These are phyloP conservation scores for Probaryconus sp. DNA, from an alignment of 1,140 invertebrate species.

Conservation along the genomic window DNA sequence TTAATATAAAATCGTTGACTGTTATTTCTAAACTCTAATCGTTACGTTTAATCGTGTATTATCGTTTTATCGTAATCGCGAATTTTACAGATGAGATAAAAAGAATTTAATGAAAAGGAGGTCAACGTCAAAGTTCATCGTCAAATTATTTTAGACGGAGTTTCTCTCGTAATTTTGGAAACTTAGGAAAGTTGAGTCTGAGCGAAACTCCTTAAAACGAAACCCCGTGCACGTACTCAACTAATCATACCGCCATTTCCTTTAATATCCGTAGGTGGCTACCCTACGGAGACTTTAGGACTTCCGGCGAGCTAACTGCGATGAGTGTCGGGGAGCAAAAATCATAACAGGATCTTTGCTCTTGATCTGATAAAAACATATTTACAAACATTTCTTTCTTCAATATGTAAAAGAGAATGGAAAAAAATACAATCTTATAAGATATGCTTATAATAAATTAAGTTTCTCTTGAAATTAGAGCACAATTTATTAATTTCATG, in stretches of 20 bases:
- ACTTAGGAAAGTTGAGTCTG: slow-evolving; percentile 33
- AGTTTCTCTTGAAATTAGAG: too few relatives aligned
- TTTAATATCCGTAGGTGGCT: slow-evolving; percentile 78
- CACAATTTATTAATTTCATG: too few relatives aligned
- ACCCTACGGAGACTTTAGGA: slow-evolving; percentile 71
- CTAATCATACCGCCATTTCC: slow-evolving; percentile 80
- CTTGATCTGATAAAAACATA: slow-evolving; percentile 41
- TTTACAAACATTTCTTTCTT: too few relatives aligned
- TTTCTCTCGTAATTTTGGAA: slow-evolving; percentile 26
- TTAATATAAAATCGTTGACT: neutral
- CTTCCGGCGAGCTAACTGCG: slow-evolving; percentile 73
- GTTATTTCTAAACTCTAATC: too few relatives aligned
- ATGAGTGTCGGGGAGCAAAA: slow-evolving; percentile 64
- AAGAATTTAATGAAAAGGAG: too few relatives aligned
- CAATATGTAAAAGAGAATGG: too few relatives aligned
- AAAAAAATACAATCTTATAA: too few relatives aligned
- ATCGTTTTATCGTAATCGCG: neutral
- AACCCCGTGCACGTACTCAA: slow-evolving; percentile 76
- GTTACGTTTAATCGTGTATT: slow-evolving; percentile 3
- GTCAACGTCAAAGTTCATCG: slow-evolving; percentile 45
- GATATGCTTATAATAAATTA: too few relatives aligned
- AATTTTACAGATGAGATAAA: too few relatives aligned
- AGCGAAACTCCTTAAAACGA: slow-evolving; percentile 68
- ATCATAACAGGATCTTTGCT: slow-evolving; percentile 17
- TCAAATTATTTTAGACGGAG: slow-evolving; percentile 36